These are phyloP conservation scores for Lutjanus campechanus DNA, from an alignment of 2,797 vertebrate species.

Conservation along the genomic window DNA sequence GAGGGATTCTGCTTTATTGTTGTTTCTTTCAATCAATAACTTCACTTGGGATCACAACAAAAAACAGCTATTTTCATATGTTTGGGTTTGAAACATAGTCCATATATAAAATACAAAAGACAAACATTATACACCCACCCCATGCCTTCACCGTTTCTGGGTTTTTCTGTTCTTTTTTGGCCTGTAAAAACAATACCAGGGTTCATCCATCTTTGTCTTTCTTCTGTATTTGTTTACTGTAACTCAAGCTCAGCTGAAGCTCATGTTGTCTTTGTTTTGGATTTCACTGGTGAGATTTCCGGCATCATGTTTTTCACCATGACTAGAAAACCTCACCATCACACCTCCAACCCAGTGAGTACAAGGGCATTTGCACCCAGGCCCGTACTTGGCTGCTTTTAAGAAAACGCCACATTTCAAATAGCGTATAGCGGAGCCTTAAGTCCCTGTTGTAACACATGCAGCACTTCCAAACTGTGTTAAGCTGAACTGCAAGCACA, in stretches of 20 bases:
- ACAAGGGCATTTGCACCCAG: constrained; percentile 26
- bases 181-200: constrained; percentile 2
- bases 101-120: not conserved
- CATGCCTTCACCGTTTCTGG: not conserved
- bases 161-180: not conserved
- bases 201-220: not conserved
- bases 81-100: not conserved
- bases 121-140: not conserved
- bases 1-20: too few species aligned
- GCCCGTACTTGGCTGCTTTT: constrained; percentile 16
- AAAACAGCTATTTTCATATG: not conserved
- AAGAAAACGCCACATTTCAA: constrained; percentile 37
- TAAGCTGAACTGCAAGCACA: constrained; percentile 41
- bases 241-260: constrained; percentile 6
- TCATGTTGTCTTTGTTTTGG: constrained; percentile 31
- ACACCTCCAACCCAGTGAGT: constrained; percentile 11
- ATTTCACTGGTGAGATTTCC: constrained; percentile 20
- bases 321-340: constrained; percentile 10
- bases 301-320: constrained; percentile 31
- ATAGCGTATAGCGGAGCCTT: constrained; percentile 25
- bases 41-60: not conserved
- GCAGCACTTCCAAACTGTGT: constrained; percentile 37
- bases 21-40: not conserved
- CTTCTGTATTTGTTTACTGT: not conserved
- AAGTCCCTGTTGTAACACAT: constrained; percentile 32